Evolutionary conservation across 2,888 invertebrate species (phyloP), one percentile per base, ranked within the genome.

Genomic region (Nomada ruficornis): DNA sequence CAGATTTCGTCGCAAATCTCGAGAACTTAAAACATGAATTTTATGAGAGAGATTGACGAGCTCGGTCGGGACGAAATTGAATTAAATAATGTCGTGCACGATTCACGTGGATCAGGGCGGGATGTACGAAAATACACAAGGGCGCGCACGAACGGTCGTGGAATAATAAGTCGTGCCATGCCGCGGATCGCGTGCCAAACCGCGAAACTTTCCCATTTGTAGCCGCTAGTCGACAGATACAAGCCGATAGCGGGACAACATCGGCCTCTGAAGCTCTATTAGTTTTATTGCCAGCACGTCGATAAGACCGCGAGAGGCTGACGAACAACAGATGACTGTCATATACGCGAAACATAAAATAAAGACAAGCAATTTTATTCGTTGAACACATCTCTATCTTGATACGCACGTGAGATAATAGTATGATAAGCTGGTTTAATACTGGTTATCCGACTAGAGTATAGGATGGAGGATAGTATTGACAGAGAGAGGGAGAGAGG

Each of bases 131-230:
- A 80, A 75, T 80, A 80, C 65, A 67, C 65, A 55, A 54, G 73
- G 77, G 59, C 62, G 72, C 70, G 55, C 80, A 77, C 74, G 75
- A 86, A 71, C 59, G 57, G 55, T 62, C 77, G 75, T 57, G 75
- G 83, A 82, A 85, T 85, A 85, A 88, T 88, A 86, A 86, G 86
- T 77, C 80, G 85, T 81, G 83, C 78, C 86, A 72, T 83, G 82
- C 62, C 69, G 78, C 75, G 74, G 84, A 90, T 92, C 90, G 92
- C 92, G 92, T 92, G 92, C 86, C 79, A 63, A 73, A 71, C 78
- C 81, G 89, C 84, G 88, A 91, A 91, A 92, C 89, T 91, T 91
- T 90, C 88, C 88, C 90, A 90, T 36, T 92, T 90, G 88, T 87
- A 87, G 84, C 75, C 86, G 86, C 70, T 85, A 88, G 80, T 88